These are phyloP conservation scores for Ochotona princeps DNA, from an alignment of 2,113 vertebrate genomes.

Conservation along the genomic window DNA sequence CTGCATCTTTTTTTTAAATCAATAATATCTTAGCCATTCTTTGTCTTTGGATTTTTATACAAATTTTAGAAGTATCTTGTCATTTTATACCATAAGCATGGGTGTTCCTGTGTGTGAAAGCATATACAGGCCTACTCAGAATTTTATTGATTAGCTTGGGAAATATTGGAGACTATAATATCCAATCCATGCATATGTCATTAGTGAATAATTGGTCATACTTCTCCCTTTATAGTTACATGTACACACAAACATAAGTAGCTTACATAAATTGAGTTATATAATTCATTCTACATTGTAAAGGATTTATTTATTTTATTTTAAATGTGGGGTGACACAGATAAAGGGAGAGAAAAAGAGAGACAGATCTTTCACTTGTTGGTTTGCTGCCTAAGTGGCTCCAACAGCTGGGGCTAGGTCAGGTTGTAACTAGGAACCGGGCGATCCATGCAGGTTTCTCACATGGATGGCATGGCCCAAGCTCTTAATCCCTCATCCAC, in stretches of 20 bases:
- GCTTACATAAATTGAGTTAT: neutral
- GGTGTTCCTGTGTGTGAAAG: neutral
- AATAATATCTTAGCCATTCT: neutral
- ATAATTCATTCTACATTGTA: neutral
- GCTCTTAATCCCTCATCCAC: too few relatives aligned
- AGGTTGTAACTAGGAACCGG: too few relatives aligned
- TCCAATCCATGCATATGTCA: neutral
- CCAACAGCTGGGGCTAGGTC: too few relatives aligned
- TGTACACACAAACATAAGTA: neutral
- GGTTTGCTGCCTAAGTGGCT: too few relatives aligned
- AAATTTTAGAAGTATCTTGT: conserved; percentile 3
- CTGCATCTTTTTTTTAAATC: neutral
- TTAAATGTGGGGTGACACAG: too few relatives aligned
- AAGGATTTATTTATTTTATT: too few relatives aligned
- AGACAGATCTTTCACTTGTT: too few relatives aligned
- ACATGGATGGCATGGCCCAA: too few relatives aligned
- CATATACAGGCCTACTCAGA: neutral
- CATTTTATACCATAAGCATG: neutral
- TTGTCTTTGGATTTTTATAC: neutral
- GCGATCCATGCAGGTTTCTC: too few relatives aligned
- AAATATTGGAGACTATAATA: neutral
- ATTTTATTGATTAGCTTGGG: conserved; percentile 3
- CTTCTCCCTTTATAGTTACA: neutral
- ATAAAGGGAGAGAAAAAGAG: too few relatives aligned
- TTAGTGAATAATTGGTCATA: neutral